Base-by-base conservation (phyloP, 2,797 vertebrate genomes). In the Spea hammondii region DNA sequence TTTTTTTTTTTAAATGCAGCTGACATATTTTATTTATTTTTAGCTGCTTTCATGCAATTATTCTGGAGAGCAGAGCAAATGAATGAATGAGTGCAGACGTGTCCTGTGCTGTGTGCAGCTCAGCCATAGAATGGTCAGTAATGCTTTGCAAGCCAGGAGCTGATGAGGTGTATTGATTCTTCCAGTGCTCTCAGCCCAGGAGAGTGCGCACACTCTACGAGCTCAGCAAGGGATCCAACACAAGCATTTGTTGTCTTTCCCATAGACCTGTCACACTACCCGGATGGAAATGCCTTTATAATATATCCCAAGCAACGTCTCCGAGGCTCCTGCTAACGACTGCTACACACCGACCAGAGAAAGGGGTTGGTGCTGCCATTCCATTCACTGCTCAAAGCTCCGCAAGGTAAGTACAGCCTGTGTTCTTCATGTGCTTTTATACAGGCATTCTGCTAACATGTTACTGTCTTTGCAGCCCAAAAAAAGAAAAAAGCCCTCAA, bases 131-230 rank as follows among this genome's bases (percentile, higher is more conserved):
- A 65, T 65, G 54, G 70, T 48, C 64, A 82, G 79, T 74, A 54
- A 48, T 68, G 55, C 73, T 82, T 76, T 82, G 80, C 74, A 68
- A 51, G 7, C 59, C 64, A 49, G 60, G 47, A 69, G 54, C 78
- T 79, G 77, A 72, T 79, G 77, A 79, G 73, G 68, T 79, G 64
- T 76, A 83, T 79, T 80, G 82, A 83, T 83, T 79, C 65, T 74
- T 53, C 55, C 59, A 67, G 46, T 72, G 69, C 74, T 73, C 78
- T 59, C 74, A 82, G 79, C 79, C 79, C 79, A 62, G 79, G 62
- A 82, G 74, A 77, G 79, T 77, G 79, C 74, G 79, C 79, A 77
- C 54, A 72, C 79, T 77, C 51, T 69, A 64, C 70, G 74, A 77
- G 74, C 69, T 72, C 74, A 81, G 79, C 70, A 69, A 81, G 79